Percentiles rank a stretch among this genome's conserved stretches.
Conservation (phyloP, 2,888 invertebrate species). For the Apoda limacodes region DNA sequence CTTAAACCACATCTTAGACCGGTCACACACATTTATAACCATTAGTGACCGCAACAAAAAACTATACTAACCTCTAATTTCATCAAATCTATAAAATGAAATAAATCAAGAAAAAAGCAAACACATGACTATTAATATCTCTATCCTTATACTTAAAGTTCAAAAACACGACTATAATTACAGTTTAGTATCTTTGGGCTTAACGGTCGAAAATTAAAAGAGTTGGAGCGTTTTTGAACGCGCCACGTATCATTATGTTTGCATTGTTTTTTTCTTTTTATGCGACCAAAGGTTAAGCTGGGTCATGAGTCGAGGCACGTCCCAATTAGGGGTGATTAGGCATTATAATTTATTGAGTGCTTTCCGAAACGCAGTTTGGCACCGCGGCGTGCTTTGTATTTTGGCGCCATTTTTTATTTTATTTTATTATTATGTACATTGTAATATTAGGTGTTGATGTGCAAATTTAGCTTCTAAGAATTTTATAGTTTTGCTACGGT, state of each 20-base stretch:
- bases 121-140: conserved; percentile 63
- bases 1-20: no score
- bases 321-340: conserved; percentile 68
- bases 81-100: conserved; percentile 53
- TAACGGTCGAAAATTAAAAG: conserved; percentile 63
- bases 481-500: no score
- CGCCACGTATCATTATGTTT: conserved; percentile 63
- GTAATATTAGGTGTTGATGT: conserved; percentile 51
- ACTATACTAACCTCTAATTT: conserved; percentile 56
- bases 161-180: conserved; percentile 59
- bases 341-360: conserved; percentile 64
- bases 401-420: conserved; percentile 48
- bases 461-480: conserved; percentile 40
- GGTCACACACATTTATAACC: conserved; percentile 53
- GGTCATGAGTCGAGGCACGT: conserved; percentile 67
- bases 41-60: conserved; percentile 49
- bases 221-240: conserved; percentile 36
- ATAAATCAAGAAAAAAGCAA: conserved; percentile 64
- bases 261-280: conserved; percentile 60
- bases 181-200: conserved; percentile 43
- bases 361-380: conserved; percentile 33
- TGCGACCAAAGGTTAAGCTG: conserved; percentile 60
- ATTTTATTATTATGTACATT: no score
- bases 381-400: conserved; percentile 45
- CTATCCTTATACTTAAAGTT: conserved; percentile 64